phyloP scores from a whole-genome alignment of 2,888 invertebrate genomes.

The Esperia sulphurella region DNA sequence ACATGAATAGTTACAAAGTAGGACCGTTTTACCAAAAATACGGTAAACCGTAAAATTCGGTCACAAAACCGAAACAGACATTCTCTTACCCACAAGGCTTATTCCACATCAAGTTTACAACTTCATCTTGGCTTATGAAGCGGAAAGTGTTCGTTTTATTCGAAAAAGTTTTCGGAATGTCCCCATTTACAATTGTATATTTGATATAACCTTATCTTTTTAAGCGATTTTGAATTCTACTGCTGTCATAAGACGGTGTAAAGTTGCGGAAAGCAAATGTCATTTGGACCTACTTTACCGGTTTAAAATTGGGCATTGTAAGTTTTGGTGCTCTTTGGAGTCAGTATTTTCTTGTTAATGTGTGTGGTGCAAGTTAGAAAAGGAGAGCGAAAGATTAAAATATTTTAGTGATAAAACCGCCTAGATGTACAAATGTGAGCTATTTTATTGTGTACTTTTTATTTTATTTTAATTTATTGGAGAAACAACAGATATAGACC shows the following conservation, averaged over 20 bases:
- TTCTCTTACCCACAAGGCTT: neutral
- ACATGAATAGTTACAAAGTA: no score
- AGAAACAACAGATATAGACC: no score
- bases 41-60: constrained; percentile 1
- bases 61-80: neutral
- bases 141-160: neutral
- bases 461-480: no score
- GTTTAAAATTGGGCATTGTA: constrained; percentile 56
- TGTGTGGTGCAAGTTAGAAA: constrained; percentile 11
- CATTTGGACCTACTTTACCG: constrained; percentile 20
- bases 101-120: neutral
- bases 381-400: neutral
- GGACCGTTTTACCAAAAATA: no score
- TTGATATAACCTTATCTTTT: neutral
- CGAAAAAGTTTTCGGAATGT: neutral
- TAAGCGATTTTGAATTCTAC: neutral
- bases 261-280: neutral
- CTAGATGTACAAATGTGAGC: no score
- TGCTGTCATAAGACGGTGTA: neutral
- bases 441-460: no score
- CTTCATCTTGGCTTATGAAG: neutral
- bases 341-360: constrained; percentile 21
- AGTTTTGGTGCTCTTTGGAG: constrained; percentile 40
- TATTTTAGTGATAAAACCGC: no score
- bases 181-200: neutral